phyloP scores from a whole-genome alignment of 2,113 vertebrate species.

The Lontra canadensis region DNA sequence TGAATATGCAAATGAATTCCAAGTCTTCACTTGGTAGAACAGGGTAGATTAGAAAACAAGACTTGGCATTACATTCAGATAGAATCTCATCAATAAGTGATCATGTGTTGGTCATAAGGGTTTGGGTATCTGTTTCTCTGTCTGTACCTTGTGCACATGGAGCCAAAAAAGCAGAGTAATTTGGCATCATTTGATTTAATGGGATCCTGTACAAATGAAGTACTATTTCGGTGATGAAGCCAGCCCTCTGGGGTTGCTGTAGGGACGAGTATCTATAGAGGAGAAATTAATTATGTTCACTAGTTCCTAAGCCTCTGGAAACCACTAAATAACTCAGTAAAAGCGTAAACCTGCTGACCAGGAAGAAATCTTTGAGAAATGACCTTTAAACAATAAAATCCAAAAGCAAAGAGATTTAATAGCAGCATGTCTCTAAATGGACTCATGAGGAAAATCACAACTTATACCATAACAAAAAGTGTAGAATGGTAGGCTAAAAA shows the following conservation, averaged over 20 bases:
- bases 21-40: neutral
- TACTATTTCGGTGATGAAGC: constrained; percentile 15
- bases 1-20: constrained; percentile 39
- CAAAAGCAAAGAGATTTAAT: neutral
- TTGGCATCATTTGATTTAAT: constrained; percentile 31
- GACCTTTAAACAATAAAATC: neutral
- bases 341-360: constrained; percentile 5
- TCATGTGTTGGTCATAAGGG: neutral
- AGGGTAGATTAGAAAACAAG: neutral
- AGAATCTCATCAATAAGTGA: neutral
- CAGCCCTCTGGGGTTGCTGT: neutral
- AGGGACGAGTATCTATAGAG: neutral
- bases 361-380: neutral
- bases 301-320: constrained; percentile 23
- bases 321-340: constrained; percentile 50
- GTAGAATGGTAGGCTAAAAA: neutral
- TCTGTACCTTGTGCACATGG: neutral
- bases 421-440: neutral
- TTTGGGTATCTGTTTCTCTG: neutral
- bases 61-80: neutral
- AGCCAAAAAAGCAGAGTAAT: constrained; percentile 11
- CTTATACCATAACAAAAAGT: neutral
- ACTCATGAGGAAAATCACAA: neutral
- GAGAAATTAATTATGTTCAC: constrained; percentile 31
- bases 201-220: constrained; percentile 56